Base-by-base conservation (phyloP, 1,140 invertebrate species). In the Stegodyphus mimosarum region DNA sequence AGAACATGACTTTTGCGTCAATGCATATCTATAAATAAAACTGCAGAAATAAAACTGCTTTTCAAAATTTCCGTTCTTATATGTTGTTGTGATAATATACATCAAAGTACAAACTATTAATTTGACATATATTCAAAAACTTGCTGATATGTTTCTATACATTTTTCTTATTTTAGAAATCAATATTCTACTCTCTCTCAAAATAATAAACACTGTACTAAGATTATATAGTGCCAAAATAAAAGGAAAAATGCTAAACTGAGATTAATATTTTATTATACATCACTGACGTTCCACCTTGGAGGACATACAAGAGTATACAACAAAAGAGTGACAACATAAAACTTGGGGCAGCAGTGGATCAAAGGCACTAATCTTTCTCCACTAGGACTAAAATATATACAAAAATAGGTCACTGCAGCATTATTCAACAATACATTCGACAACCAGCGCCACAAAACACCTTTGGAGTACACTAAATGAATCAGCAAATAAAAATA, bases 331-430 rank as follows among this genome's bases (percentile, higher is more conserved):
- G 60, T 74, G 81, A 73, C 49, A 50, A 84, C 72, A 84, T 84
- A 72, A 84, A 84, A 84, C 49, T 51, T 84, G 60, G 60, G 73
- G 75, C 81, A 84, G 63, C 72, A 84, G 81, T 76, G 73, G 81
- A 84, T 76, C 64, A 84, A 75, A 84, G 81, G 81, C 81, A 84
- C 72, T 84, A 84, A 84, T 67, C 81, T 76, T 84, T 67, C 73
- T 84, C 81, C 81, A 84, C 81, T 76, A 84, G 66, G 73, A 84
- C 72, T 84, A 84, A 75, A 67, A 60, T 84, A 84, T 84, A 17
- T 84, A 84, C 81, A 84, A 84, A 84, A 84, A 84, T 84, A 84
- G 53, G 81, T 84, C 79, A 84, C 81, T 84, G 81, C 81, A 84
- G 73, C 6, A 75, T 75, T 84, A 70, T 76, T 84, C 73, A 69